Percentiles rank a stretch among this genome's conserved stretches.
These are phyloP conservation scores for Mycalesis mineus DNA, from an alignment of 2,888 invertebrate genomes.

Conservation along the genomic window DNA sequence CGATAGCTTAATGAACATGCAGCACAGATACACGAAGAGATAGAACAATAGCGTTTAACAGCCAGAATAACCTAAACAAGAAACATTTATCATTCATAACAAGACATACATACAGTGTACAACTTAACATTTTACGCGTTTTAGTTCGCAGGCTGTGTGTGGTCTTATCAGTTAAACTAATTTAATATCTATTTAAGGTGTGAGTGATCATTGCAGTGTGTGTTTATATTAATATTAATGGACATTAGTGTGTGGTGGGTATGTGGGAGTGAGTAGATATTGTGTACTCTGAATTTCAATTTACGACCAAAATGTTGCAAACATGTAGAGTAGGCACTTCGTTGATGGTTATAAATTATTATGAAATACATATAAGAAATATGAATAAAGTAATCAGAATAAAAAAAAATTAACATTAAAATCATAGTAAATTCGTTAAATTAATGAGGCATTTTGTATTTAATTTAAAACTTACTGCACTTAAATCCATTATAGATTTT, in stretches of 20 bases:
- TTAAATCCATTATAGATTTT: too few species aligned
- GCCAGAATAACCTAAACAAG: conserved; percentile 20
- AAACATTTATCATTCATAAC: conserved; percentile 27
- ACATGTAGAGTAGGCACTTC: background rate
- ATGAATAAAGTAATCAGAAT: too few species aligned
- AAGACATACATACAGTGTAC: conserved; percentile 24
- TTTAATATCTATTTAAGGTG: conserved; percentile 11
- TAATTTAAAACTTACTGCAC: too few species aligned
- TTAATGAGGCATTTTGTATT: too few species aligned
- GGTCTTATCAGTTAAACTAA: conserved; percentile 8
- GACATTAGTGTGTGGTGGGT: conserved; percentile 8
- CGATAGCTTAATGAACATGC: conserved; percentile 25
- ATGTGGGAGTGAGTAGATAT: background rate
- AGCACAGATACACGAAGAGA: conserved; percentile 26
- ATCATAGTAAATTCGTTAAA: too few species aligned
- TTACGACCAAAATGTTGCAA: conserved; percentile 3
- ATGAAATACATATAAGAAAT: too few species aligned
- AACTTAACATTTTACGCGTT: conserved; percentile 14
- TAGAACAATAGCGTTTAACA: conserved; percentile 24
- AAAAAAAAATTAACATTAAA: too few species aligned
- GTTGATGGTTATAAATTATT: too few species aligned
- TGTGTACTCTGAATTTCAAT: conserved; percentile 3
- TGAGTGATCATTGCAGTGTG: conserved; percentile 11
- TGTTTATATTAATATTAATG: conserved; percentile 5
- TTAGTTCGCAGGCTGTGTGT: conserved; percentile 10